Evolutionary conservation across 53 echinoderm and acorn worm genomes (phyloP), one percentile per base, ranked within the genome.

Genomic region (Echinarachnius parma): DNA sequence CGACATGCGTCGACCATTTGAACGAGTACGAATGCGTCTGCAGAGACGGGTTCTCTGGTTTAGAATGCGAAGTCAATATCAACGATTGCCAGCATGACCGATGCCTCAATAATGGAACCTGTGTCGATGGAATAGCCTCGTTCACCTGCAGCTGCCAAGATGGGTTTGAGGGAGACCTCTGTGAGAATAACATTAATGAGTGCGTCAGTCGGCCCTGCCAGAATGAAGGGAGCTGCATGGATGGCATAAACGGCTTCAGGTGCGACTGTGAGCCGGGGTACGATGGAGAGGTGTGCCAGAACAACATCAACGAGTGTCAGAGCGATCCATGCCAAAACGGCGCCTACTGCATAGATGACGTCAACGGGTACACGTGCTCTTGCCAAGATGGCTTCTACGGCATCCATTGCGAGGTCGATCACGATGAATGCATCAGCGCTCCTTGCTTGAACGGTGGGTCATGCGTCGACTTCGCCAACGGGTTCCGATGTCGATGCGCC

Each of bases 191-290:
- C 29, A 53, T 72, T n/a, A 42, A 72, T 27, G 74, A 72, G 34
- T 72, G 74, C 33, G 74, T n/a, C 15, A 72, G 74, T 56, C 55
- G 55, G 28, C 74, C 74, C 1, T 72, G 74, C 57, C 4, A n/a
- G 9, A 72, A 72, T 28, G 36, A 56, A 9, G 74, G 56, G 5
- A 72, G 57, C 20, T 72, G 74, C 37, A 37, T 20, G n/a, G 74
- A 72, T 37, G 74, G 74, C 26, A 20, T 56, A 15, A 56, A 72
- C 57, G 34, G 28, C 22, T 72, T 72, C 20, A 25, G 1, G n/a
- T 72, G 74, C 33, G 74, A 72, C 28, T 72, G 74, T 57, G 74
- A 72, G 13, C 74, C 74, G n/a, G 70, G 74, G 34, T 72, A 35
- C 29, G 39, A 23, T n/a, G 74, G 74, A 21, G 57, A 39, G 24